Conservation (phyloP, 2,888 invertebrate genomes). For the Agapostemon virescens region DNA sequence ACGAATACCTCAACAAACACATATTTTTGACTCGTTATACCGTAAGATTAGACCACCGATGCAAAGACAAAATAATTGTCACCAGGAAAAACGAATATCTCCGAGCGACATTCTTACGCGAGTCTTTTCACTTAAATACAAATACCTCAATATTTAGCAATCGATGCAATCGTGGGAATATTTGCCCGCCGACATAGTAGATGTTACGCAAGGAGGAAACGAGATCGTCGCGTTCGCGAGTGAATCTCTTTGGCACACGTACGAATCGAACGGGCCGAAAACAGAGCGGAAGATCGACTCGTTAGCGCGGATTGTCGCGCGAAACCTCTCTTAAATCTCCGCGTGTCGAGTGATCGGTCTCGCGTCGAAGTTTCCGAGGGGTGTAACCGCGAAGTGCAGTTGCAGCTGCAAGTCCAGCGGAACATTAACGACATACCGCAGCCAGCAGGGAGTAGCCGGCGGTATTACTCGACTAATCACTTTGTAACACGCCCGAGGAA, state of each 20-base stretch:
- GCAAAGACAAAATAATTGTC: too few species aligned
- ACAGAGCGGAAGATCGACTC: conserved; percentile 4
- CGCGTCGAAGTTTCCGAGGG: conserved; percentile 55
- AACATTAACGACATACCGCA: conserved; percentile 66
- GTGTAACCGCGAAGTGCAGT: conserved; percentile 59
- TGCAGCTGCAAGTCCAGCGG: conserved; percentile 58
- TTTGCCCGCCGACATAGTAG: too few species aligned
- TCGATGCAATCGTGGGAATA: background rate
- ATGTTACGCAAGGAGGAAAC: background rate
- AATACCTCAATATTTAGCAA: too few species aligned
- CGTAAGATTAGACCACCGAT: too few species aligned
- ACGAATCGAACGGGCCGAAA: background rate
- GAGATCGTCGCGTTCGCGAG: background rate
- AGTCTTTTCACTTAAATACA: too few species aligned
- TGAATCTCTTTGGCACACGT: background rate
- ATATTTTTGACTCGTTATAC: too few species aligned
- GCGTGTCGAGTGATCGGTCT: conserved; percentile 34
- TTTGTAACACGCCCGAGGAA: conserved; percentile 69
- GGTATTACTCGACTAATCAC: conserved; percentile 77
- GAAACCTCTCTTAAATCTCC: conserved; percentile 32
- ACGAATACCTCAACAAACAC: too few species aligned
- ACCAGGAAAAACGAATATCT: too few species aligned
- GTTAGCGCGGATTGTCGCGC: background rate
- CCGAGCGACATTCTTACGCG: too few species aligned
- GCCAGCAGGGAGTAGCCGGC: conserved; percentile 46